Conservation (phyloP, 1,140 invertebrate genomes). For the Musca domestica region DNA sequence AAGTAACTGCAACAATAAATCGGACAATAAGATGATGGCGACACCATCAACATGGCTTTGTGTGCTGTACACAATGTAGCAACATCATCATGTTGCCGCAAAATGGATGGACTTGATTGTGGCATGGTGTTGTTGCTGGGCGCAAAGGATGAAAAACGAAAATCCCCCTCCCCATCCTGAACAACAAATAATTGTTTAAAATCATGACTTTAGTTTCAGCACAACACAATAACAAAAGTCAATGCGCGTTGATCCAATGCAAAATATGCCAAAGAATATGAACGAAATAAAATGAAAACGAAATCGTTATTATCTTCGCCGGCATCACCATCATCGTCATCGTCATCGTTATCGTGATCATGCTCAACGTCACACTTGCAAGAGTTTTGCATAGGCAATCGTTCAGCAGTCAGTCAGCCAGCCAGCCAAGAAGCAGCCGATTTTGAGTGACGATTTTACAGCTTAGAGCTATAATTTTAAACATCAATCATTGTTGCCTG, state of each 20-base stretch:
- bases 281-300: neutral
- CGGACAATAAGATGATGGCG: constrained; percentile 14
- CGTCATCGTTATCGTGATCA: no score
- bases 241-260: neutral
- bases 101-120: no score
- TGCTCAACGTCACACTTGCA: no score
- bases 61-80: no score
- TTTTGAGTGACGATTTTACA: constrained; percentile 17
- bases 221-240: neutral
- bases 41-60: neutral
- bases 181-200: constrained; percentile 14
- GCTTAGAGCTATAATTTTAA: constrained; percentile 14
- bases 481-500: constrained; percentile 18
- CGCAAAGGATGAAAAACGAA: neutral
- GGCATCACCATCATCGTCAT: no score
- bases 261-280: neutral
- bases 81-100: neutral
- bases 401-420: neutral
- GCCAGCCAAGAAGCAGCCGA: neutral
- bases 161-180: neutral
- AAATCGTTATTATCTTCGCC: neutral
- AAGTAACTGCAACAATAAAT: neutral
- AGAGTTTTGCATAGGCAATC: no score
- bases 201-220: constrained; percentile 4
- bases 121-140: neutral